Conservation (phyloP, 1,140 invertebrate species). For the Drosophila kikkawai region DNA sequence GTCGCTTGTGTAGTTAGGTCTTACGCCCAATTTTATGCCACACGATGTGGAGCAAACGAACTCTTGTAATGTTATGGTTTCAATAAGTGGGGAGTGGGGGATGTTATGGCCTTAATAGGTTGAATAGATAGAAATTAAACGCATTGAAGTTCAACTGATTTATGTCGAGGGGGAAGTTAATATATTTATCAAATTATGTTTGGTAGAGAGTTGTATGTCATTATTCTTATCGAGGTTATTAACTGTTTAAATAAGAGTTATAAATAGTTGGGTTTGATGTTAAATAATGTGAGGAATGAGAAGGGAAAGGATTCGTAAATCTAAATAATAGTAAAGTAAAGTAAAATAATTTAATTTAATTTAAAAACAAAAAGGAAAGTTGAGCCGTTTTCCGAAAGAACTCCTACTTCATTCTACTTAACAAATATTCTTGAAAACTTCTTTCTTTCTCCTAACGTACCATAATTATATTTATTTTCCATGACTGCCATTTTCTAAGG, state of each 20-base stretch:
- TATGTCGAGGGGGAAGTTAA: constrained; percentile 11
- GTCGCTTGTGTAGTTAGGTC: constrained; percentile 6
- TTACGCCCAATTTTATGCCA: constrained; percentile 42
- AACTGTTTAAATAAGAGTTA: neutral
- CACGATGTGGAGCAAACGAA: constrained; percentile 24
- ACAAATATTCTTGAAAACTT: neutral
- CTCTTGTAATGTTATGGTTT: constrained; percentile 44
- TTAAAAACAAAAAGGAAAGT: too few species aligned
- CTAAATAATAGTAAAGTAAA: neutral
- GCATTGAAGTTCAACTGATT: constrained; percentile 31
- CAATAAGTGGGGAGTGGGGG: neutral
- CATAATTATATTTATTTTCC: neutral
- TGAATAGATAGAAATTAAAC: constrained; percentile 34
- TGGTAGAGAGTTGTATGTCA: neutral
- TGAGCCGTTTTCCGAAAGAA: too few species aligned
- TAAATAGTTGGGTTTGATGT: neutral
- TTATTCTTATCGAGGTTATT: constrained; percentile 11
- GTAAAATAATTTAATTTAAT: neutral
- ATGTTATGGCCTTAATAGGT: constrained; percentile 10
- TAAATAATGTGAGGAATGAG: neutral
- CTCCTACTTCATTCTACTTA: neutral
- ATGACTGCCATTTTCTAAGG: neutral
- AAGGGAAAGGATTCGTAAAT: too few species aligned
- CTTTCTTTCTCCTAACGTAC: too few species aligned
- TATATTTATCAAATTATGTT: constrained; percentile 21